Evolutionary conservation across 1,140 invertebrate genomes (phyloP).

Genomic region (Cataglyphis hispanica): DNA sequence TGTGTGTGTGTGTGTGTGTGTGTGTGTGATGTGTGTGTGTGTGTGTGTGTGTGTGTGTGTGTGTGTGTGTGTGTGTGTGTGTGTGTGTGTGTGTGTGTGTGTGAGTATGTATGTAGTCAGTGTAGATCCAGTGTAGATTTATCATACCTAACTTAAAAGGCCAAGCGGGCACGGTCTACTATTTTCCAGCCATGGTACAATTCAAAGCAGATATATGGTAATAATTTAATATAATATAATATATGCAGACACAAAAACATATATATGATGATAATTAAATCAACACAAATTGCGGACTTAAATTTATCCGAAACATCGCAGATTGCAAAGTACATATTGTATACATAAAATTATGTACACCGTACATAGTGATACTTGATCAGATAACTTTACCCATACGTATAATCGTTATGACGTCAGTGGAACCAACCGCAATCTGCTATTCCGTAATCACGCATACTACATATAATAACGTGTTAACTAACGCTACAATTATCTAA

Average conservation of each 20-base stretch:
- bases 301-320: not conserved
- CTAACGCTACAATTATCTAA: conserved; percentile 24
- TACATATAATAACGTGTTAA: conserved; percentile 14
- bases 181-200: not conserved
- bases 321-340: not conserved
- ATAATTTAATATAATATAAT: no score
- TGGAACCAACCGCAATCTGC: conserved; percentile 21
- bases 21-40: no score
- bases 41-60: not conserved
- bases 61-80: not conserved
- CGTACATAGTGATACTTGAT: not conserved
- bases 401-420: not conserved
- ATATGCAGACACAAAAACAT: no score
- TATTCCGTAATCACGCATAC: conserved; percentile 1
- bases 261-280: not conserved
- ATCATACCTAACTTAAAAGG: not conserved
- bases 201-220: not conserved
- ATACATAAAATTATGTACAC: not conserved
- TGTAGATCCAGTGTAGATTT: not conserved
- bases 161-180: not conserved
- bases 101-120: no score
- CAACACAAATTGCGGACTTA: not conserved
- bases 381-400: not conserved
- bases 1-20: not conserved
- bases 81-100: not conserved